phyloP scores from a whole-genome alignment of 2,888 invertebrate genomes.

The Dusona sp. region DNA sequence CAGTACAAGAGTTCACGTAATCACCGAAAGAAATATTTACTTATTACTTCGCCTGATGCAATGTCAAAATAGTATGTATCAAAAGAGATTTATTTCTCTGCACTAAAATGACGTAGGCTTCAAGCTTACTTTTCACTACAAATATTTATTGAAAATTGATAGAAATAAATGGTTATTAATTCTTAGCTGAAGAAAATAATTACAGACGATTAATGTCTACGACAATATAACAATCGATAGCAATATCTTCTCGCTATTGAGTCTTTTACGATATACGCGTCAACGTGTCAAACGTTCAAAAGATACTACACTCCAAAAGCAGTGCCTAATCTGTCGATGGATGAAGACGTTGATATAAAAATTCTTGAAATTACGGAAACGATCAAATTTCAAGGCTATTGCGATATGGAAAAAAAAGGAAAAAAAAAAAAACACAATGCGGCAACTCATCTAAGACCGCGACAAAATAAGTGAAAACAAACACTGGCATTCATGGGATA shows the following conservation, averaged over 20 bases:
- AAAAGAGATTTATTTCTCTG: background rate
- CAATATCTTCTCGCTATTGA: background rate
- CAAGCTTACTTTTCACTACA: background rate
- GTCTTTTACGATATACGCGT: background rate
- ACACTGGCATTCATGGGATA: background rate
- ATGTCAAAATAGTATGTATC: slow-evolving; percentile 5
- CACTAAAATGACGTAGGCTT: background rate
- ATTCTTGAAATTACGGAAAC: background rate
- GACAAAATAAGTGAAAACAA: background rate
- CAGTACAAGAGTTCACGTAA: slow-evolving; percentile 8
- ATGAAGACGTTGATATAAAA: background rate
- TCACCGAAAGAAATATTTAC: slow-evolving; percentile 8
- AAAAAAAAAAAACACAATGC: background rate
- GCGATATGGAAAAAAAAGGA: background rate
- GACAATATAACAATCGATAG: background rate
- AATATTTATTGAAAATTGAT: background rate
- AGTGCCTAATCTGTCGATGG: background rate
- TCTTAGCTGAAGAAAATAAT: background rate
- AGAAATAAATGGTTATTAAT: background rate
- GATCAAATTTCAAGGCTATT: slow-evolving; percentile 15
- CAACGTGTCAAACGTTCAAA: background rate
- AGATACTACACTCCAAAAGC: background rate
- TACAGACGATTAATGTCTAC: background rate
- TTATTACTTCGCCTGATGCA: background rate
- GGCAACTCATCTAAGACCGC: no score